These are phyloP conservation scores for Grammomys surdaster DNA, from an alignment of 2,113 vertebrate genomes.

Conservation along the genomic window DNA sequence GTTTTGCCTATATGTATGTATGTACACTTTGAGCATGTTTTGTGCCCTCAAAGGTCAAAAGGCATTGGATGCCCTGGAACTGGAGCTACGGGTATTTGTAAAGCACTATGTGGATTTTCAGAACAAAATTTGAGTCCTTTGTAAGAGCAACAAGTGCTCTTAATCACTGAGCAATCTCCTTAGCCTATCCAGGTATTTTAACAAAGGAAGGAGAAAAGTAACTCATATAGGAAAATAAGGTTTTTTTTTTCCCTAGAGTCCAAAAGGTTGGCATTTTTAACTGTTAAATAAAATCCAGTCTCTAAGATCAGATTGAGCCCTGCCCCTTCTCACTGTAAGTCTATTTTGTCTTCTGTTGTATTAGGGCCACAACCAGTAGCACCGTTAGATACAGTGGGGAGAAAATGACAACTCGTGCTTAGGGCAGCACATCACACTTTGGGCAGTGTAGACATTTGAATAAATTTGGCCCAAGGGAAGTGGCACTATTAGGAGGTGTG, in stretches of 20 bases:
- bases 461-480: too few relatives aligned
- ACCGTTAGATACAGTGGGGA: background rate
- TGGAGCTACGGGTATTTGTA: background rate
- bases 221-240: background rate
- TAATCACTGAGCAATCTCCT: background rate
- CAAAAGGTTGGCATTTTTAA: background rate
- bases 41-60: background rate
- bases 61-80: background rate
- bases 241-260: background rate
- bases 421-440: background rate
- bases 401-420: background rate
- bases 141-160: background rate
- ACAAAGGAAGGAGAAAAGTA: background rate
- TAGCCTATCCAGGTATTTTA: background rate
- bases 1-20: background rate
- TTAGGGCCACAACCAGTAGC: background rate
- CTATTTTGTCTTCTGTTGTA: background rate
- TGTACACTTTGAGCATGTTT: background rate
- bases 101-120: background rate
- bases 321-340: background rate
- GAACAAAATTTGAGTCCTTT: background rate
- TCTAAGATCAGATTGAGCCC: background rate
- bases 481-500: too few relatives aligned
- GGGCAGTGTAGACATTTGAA: background rate
- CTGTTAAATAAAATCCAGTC: background rate